Evolutionary conservation across 2,797 vertebrate genomes (phyloP), one percentile per base, ranked within the genome.

Genomic region (Bufotes viridis): DNA sequence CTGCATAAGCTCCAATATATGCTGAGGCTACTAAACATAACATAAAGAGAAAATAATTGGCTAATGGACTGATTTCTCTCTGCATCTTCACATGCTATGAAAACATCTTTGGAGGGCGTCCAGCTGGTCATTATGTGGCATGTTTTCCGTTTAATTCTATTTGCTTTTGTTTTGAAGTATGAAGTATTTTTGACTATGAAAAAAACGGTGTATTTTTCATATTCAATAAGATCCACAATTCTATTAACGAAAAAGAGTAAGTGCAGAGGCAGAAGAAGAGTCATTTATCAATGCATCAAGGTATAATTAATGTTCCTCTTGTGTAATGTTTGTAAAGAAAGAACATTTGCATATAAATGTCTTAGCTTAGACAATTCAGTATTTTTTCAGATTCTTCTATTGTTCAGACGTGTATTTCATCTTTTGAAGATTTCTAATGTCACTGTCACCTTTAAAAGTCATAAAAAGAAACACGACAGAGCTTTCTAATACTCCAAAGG

Each of bases 381-480:
- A 74, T 81, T 29, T 81, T 29, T 87, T 87, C 69, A 63, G 34
- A 53, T 53, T 63, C 79, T 65, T 87, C 78, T 81, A 72, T 81
- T 81, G 78, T 87, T 87, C 34, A 87, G 67, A 81, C 14, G 55
- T 74, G 78, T 81, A 51, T 87, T 87, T 87, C 78, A 81, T 81
- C 69, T 72, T 34, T n/a, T 78, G 72, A 83, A 87, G 20, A 67
- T 82, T 78, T 83, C 51, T 75, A 67, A 82, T 87, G 79, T 87
- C 86, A 87, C 57, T 65, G 69, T 87, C 70, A 82, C 86, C 70
- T 82, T 82, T 87, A 81, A 81, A 87, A 87, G 79, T 76, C 86
- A 87, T 76, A 76, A 75, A 82, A 81, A 60, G 57, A 74, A 87
- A 87, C 69, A 82, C 7, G 12, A 63, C 13, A 20, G 42, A 76